These are phyloP conservation scores for Dicaeum eximium DNA, from an alignment of 2,113 vertebrate species.

Conservation along the genomic window DNA sequence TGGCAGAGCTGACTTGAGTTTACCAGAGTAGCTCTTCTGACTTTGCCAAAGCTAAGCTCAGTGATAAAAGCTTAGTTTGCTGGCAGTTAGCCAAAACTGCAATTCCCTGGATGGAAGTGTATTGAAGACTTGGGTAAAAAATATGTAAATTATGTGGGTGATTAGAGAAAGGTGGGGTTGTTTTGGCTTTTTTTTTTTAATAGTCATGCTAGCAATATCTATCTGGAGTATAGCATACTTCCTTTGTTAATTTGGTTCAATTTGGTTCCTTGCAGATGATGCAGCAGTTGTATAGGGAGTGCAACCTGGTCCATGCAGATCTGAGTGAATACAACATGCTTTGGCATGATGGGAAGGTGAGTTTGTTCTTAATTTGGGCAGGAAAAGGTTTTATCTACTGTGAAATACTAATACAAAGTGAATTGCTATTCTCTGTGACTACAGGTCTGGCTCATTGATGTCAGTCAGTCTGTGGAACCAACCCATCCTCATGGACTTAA, in stretches of 20 bases:
- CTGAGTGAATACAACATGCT: constrained; percentile 98
- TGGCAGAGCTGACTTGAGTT: background rate
- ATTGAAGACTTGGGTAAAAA: background rate
- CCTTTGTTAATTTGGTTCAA: background rate
- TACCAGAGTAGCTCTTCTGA: background rate
- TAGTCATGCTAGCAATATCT: background rate
- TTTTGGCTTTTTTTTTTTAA: background rate
- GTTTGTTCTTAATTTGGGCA: background rate
- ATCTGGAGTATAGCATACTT: background rate
- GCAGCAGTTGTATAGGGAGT: constrained; percentile 87
- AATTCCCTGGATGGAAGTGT: background rate
- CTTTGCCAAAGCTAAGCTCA: background rate
- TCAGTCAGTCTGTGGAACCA: constrained; percentile 95
- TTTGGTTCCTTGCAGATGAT: constrained; percentile 80
- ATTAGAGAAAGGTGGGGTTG: background rate
- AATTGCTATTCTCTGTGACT: background rate
- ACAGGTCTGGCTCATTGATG: constrained; percentile 95
- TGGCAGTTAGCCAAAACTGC: background rate
- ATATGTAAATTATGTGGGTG: background rate
- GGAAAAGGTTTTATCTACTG: background rate
- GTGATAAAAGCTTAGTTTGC: background rate
- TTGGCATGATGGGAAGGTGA: constrained; percentile 87
- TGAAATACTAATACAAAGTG: background rate
- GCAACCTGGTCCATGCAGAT: constrained; percentile 93
- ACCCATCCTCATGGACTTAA: constrained; percentile 92